Evolutionary conservation across 2,797 vertebrate species (phyloP), one percentile per base, ranked within the genome.

Genomic region (Gallinago solitaria): DNA sequence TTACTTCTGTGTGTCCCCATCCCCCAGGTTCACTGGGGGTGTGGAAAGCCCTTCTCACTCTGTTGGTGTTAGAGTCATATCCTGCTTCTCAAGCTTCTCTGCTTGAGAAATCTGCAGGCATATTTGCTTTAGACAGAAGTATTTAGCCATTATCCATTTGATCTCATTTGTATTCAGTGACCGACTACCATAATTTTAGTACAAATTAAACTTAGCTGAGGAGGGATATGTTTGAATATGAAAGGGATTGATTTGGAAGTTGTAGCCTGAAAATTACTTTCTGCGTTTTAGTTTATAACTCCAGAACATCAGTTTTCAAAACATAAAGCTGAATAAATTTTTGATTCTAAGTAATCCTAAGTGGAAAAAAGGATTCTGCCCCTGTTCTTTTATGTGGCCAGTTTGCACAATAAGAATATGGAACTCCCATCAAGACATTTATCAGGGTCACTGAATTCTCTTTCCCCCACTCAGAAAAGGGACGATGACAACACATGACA

Each of bases 101-200:
- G 57, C 69, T 61, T 47, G 71, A 85, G 68, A 79, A 54, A 59
- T 51, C 80, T 82, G 51, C 56, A 60, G 39, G 56, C 50, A 2
- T 61, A 27, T 37, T 83, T 64, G 30, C 48, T 93, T 70, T 37
- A 60, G 73, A 68, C 16, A 69, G 59, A 87, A 75, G 27, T 71
- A 68, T 68, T 78, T 35, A 51, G 69, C 53, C 50, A 8, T 54
- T 75, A 87, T 47, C 84, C n/a, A 30, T 80, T 85, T 47, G 57
- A 57, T 92, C 84, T 89, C 61, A 68, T 95, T 89, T 89, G 64
- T 85, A 89, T 91, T 96, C 89, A 65, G 15, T n/a, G 48, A 57
- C 35, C 37, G 61, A 80, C 68, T 89, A 48, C 18, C 8, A 5
- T 70, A 33, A 87, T 74, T 95, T 87, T 57, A 68, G 84, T 56